Conservation (phyloP, 2,888 invertebrate species). For the Abrostola triplasia region DNA sequence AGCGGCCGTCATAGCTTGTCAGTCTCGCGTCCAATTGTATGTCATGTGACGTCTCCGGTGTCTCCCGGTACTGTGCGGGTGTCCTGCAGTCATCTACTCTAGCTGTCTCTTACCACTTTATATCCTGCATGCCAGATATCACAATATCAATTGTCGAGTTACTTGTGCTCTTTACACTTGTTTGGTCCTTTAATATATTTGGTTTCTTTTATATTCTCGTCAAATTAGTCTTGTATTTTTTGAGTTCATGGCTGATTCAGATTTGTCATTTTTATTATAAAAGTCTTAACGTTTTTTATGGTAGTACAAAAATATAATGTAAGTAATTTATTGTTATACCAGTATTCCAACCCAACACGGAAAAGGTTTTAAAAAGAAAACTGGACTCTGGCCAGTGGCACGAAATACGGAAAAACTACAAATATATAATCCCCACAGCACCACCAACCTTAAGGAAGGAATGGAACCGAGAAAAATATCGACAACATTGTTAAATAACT, state of each 20-base stretch:
- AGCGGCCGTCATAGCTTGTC: constrained; percentile 46
- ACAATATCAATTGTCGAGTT: no score
- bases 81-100: constrained; percentile 6
- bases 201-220: not conserved
- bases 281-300: no score
- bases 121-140: not conserved
- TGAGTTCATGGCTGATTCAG: no score
- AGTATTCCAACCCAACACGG: not conserved
- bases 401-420: constrained; percentile 8
- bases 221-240: no score
- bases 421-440: constrained; percentile 8
- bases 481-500: constrained; percentile 24
- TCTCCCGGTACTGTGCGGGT: constrained; percentile 23
- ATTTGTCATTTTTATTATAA: no score
- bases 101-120: constrained; percentile 14
- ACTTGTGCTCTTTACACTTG: no score
- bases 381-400: constrained; percentile 1
- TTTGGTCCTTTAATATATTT: not conserved
- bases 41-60: constrained; percentile 19
- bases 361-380: constrained; percentile 8
- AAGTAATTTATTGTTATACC: not conserved
- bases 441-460: constrained; percentile 20
- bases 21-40: constrained; percentile 51
- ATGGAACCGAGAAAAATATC: constrained; percentile 22
- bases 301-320: no score